Evolutionary conservation across 2,888 invertebrate species (phyloP).

Genomic region (Eueremaeus valkanovi): DNA sequence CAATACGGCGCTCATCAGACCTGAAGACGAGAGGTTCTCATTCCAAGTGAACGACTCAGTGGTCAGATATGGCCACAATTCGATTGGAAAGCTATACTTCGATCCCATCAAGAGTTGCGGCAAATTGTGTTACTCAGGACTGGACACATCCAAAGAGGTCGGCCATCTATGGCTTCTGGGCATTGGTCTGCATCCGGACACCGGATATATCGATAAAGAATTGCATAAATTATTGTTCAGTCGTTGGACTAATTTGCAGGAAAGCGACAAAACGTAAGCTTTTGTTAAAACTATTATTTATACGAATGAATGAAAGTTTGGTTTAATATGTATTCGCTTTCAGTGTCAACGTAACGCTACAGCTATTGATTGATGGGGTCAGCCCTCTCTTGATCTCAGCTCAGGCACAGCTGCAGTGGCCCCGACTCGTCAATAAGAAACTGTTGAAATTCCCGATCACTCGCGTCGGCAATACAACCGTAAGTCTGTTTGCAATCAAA

Average conservation of each 20-base stretch:
- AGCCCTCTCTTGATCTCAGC: constrained; percentile 63
- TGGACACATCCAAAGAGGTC: constrained; percentile 58
- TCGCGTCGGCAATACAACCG: constrained; percentile 66
- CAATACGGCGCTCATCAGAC: constrained; percentile 35
- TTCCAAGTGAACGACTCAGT: constrained; percentile 29
- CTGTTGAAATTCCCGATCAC: constrained; percentile 66
- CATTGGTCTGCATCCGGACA: constrained; percentile 61
- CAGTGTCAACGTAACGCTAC: constrained; percentile 66
- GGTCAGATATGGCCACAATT: constrained; percentile 38
- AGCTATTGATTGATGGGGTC: constrained; percentile 69
- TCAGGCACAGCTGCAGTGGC: constrained; percentile 67
- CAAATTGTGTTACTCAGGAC: constrained; percentile 71
- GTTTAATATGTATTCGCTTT: constrained; percentile 51
- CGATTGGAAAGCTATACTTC: constrained; percentile 62
- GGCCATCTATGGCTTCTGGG: constrained; percentile 67
- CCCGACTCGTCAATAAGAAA: constrained; percentile 55
- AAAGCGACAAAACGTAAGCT: constrained; percentile 20
- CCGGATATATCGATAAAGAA: constrained; percentile 66
- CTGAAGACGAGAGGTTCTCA: constrained; percentile 40
- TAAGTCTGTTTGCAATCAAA: constrained; percentile 49
- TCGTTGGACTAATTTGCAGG: constrained; percentile 55
- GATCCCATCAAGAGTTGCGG: constrained; percentile 68
- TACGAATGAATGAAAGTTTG: not conserved
- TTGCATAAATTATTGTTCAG: constrained; percentile 62
- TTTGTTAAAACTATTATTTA: no score